Evolutionary conservation across 2,113 vertebrate genomes (phyloP).

Genomic region (Callionymus lyra): DNA sequence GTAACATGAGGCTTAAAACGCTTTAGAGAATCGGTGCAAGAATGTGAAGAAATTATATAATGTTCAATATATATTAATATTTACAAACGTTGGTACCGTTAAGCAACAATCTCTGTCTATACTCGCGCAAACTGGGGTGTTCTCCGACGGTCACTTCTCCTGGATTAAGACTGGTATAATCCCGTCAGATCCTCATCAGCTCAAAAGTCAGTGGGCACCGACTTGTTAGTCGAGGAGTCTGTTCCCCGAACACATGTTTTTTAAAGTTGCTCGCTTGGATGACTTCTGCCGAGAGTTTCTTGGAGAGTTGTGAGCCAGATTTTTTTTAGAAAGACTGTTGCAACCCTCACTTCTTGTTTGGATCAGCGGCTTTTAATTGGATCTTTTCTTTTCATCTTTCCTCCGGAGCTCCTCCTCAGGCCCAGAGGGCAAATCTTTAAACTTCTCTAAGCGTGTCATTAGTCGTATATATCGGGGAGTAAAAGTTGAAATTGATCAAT

Average conservation of each 20-base stretch:
- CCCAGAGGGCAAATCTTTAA: constrained; percentile 14
- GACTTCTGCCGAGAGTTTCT: constrained; percentile 12
- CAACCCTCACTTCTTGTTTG: constrained; percentile 44
- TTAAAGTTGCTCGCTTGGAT: constrained; percentile 2
- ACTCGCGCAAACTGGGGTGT: neutral
- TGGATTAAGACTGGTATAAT: constrained; percentile 49
- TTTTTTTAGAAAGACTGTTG: constrained; percentile 29
- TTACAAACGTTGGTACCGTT: no score
- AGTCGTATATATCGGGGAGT: no score
- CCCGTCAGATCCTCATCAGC: constrained; percentile 31
- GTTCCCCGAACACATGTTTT: constrained; percentile 16
- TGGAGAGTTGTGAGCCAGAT: constrained; percentile 9
- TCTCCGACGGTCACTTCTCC: constrained; percentile 17
- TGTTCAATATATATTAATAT: no score
- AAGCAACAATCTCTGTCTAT: no score
- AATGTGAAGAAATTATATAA: no score
- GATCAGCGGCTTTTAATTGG: constrained; percentile 55
- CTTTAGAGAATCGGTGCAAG: no score
- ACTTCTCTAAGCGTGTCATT: no score
- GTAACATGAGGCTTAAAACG: no score
- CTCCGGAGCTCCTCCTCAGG: constrained; percentile 26
- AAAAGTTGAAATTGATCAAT: no score
- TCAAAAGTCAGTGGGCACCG: constrained; percentile 32
- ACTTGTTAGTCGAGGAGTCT: constrained; percentile 22
- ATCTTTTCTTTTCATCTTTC: constrained; percentile 23